phyloP scores from a whole-genome alignment of 2,113 vertebrate genomes.

The Nettapus auritus region DNA sequence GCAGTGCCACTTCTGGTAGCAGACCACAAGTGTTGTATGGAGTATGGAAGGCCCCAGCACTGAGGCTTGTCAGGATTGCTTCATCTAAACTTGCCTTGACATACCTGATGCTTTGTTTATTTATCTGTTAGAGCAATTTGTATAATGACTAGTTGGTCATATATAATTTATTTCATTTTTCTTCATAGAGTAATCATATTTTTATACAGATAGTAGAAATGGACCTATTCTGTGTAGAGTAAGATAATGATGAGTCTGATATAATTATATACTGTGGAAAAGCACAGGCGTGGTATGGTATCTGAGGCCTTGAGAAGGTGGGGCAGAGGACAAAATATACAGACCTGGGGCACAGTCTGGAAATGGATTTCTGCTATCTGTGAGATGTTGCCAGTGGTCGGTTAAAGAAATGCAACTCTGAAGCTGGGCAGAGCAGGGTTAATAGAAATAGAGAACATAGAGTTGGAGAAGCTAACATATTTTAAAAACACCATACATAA shows the following conservation, averaged over 20 bases:
- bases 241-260: rapidly evolving
- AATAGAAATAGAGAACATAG: neutral
- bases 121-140: neutral
- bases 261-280: neutral
- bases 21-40: neutral
- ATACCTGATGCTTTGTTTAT: neutral
- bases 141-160: neutral
- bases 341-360: neutral
- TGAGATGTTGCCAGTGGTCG: too few species aligned
- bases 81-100: neutral
- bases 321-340: rapidly evolving
- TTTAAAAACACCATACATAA: neutral
- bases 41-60: neutral
- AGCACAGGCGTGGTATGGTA: neutral
- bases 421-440: neutral
- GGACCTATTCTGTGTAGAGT: neutral
- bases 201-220: neutral
- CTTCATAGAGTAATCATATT: neutral
- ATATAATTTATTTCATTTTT: neutral
- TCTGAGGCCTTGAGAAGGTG: neutral
- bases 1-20: neutral
- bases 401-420: neutral
- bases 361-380: neutral
- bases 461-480: neutral
- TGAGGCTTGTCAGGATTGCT: neutral